Evolutionary conservation across 2,888 invertebrate genomes (phyloP), one percentile per base, ranked within the genome.

Genomic region (Catocala fraxini): DNA sequence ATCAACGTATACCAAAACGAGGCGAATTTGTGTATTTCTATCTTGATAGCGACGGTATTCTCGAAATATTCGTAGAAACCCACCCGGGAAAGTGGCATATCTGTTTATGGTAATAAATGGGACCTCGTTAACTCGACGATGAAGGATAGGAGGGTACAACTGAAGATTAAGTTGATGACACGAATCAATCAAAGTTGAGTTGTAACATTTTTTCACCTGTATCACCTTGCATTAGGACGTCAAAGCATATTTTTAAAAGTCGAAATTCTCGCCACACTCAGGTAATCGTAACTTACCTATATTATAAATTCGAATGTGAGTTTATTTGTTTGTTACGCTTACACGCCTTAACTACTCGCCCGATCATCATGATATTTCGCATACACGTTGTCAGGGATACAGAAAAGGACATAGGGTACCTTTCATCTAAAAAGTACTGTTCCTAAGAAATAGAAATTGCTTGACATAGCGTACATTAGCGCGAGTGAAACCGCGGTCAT

Each of bases 21-120:
- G 56, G 51, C 48, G 1, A 47, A 15, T 5, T 7, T 4, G 12
- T 47, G 25, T 34, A 6, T 12, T 5, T 10, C 6, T 48, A 7
- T 68, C 52, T 62, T 42, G 46, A 60, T 64, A 51, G 41, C 35
- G 39, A 58, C 12, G n/a, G 41, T 41, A 59, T 57, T 60, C 11
- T 49, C 33, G 12, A 6, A 56, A 66, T 63, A 64, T 85, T 83
- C 82, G 64, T 65, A 76, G 82, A 81, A 85, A 81, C 71, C 83
- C 81, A 82, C 82, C 82, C 81, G 71, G 70, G 56, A 64, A 56
- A 63, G 56, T 42, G 25, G 55, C 54, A 69, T 76, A 71, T 67
- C 65, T 63, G 51, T 70, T 51, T 65, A 78, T 85, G 72, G 80
- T 73, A 56, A 77, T 39, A 77, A 88, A 88, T 86, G 79, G 68